Base-by-base conservation (phyloP, 2,888 invertebrate species). In the Pseudococcus longispinus region DNA sequence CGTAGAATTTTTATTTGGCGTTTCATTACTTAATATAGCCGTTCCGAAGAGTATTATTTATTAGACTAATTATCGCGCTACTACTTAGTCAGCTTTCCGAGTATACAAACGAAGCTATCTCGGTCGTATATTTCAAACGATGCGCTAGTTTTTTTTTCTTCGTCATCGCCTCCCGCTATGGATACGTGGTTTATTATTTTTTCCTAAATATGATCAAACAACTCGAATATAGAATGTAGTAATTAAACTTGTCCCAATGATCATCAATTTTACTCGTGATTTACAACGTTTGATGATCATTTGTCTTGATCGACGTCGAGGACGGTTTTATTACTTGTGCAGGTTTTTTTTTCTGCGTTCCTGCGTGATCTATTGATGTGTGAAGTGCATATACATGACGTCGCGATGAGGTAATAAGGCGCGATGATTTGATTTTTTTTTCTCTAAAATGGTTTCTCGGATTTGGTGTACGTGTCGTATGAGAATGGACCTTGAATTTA, bases 201-300 rank as follows among this genome's bases (percentile, higher is more conserved):
- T 80, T 42, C 37, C 77, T 80, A 70, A 70, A 70, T 70, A 80
- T 80, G 77, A 80, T 80, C 77, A 23, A 20, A 80, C 42, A 29
- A 42, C 77, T 80, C 37, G 74, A 74, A 74, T 29, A 42, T 80
- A 42, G 42, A 42, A 80, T 80, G 32, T 80, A n/a, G 77, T 80
- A 80, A 80, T 80, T 80, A 80, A 80, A 80, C 77, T 37, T 80
- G 77, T 80, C 77, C 37, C 77, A 80, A 80, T 80, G 77, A 42
- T 42, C 37, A 80, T 80, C 37, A 42, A 80, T 80, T 80, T 42
- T 80, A 42, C 42, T 8, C 20, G 77, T 80, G 18, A 70, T 80
- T 80, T 80, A 80, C 15, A n/a, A 74, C 32, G 74, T 32, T 74
- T 20, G 77, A 80, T 42, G 77, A 9, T 80, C 77, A 80, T 80